Evolutionary conservation across 2,888 invertebrate species (phyloP).

Genomic region (Lydus trimaculatus): DNA sequence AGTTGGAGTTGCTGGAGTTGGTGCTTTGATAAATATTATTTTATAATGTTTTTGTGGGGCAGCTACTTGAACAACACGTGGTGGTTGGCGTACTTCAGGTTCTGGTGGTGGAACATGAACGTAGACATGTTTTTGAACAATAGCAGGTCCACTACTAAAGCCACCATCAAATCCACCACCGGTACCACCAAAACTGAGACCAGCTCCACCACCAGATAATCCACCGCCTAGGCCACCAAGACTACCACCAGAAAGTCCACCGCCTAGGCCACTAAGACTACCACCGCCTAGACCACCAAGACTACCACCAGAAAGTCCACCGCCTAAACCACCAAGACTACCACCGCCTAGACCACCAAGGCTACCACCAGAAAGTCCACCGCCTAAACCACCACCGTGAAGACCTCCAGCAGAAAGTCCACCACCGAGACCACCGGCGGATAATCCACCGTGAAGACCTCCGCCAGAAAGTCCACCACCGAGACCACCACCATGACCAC

Average conservation of each 20-base stretch:
- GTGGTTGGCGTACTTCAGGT: conserved; percentile 72
- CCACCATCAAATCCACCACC: conserved; percentile 50
- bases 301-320: conserved; percentile 59
- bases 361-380: conserved; percentile 59
- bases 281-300: conserved; percentile 3
- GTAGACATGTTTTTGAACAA: conserved; percentile 87
- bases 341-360: conserved; percentile 3
- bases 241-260: conserved; percentile 54
- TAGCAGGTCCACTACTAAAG: conserved; percentile 60
- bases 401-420: conserved; percentile 51
- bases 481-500: conserved; percentile 59
- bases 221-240: conserved; percentile 26
- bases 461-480: conserved; percentile 53
- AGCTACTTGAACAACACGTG: conserved; percentile 70
- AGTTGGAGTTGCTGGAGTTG: conserved; percentile 69
- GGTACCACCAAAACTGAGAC: conserved; percentile 36
- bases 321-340: conserved; percentile 44
- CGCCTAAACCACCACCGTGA: conserved; percentile 54
- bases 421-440: conserved; percentile 44
- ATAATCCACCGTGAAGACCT: conserved; percentile 21
- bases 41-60: conserved; percentile 88
- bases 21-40: conserved; percentile 85
- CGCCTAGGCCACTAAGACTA: conserved; percentile 34
- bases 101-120: conserved; percentile 90
- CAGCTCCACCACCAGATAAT: conserved; percentile 56